These are phyloP conservation scores for Neosalanx taihuensis DNA, from an alignment of 2,797 vertebrate genomes.

Conservation along the genomic window DNA sequence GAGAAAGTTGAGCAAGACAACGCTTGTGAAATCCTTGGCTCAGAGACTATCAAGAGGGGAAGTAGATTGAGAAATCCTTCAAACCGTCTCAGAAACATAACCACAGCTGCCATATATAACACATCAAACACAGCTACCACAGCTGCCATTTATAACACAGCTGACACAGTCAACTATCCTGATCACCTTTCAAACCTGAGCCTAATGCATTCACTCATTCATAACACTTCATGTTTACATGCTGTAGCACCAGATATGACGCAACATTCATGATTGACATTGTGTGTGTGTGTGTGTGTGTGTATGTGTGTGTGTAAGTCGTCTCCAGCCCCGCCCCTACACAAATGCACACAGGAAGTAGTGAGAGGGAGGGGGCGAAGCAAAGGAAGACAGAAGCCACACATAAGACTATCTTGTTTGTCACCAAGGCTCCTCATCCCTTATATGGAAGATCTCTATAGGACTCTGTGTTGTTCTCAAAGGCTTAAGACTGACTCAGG, in stretches of 20 bases:
- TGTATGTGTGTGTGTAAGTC: background rate
- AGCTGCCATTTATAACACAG: background rate
- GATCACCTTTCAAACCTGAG: background rate
- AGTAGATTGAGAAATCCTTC: background rate
- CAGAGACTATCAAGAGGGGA: background rate
- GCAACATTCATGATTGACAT: background rate
- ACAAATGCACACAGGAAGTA: background rate
- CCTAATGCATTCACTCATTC: background rate
- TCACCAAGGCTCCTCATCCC: too few relatives aligned
- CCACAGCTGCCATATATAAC: background rate
- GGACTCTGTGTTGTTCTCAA: too few relatives aligned
- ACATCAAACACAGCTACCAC: background rate
- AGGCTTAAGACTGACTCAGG: too few relatives aligned
- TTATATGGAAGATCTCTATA: background rate
- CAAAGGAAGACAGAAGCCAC: background rate
- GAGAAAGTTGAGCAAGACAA: background rate
- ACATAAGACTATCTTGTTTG: background rate
- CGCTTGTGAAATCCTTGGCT: background rate
- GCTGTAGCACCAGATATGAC: too few relatives aligned
- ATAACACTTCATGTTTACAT: background rate
- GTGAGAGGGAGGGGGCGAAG: background rate
- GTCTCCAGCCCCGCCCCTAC: background rate
- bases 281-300: too few relatives aligned
- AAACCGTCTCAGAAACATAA: background rate
- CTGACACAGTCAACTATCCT: background rate